These are phyloP conservation scores for Xiphias gladius DNA, from an alignment of 2,113 vertebrate species.

Conservation along the genomic window DNA sequence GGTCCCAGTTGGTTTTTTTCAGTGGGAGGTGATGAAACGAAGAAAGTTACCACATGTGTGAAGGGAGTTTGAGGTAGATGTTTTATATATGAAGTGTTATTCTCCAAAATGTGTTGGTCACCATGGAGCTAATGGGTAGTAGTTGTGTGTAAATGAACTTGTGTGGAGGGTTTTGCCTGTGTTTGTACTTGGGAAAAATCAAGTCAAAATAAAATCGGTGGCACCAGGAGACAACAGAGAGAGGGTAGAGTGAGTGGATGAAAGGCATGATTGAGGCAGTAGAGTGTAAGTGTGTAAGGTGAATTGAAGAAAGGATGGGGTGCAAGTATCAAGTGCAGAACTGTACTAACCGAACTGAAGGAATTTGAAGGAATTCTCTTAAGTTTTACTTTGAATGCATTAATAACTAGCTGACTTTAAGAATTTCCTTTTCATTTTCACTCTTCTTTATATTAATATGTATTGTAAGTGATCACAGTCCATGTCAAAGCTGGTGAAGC, in stretches of 20 bases:
- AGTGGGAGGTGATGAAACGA: conserved; percentile 12
- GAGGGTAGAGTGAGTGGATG: background rate
- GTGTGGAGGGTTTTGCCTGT: background rate
- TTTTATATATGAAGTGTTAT: background rate
- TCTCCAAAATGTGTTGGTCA: conserved; percentile 1
- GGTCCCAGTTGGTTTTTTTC: conserved; percentile 1
- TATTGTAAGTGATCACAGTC: background rate
- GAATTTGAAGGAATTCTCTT: no score
- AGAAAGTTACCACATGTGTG: background rate
- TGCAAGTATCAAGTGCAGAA: background rate
- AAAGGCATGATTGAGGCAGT: background rate
- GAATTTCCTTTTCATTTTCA: background rate
- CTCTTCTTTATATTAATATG: background rate
- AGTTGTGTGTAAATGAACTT: background rate
- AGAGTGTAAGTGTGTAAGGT: background rate
- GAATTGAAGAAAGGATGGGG: background rate
- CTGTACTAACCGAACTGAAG: background rate
- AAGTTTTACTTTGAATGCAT: background rate
- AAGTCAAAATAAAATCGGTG: background rate
- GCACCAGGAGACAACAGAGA: background rate
- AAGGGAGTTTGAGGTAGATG: background rate
- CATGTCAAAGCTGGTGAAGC: background rate
- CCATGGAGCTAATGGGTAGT: background rate
- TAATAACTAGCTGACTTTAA: background rate
- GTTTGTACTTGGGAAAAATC: background rate